phyloP scores from a whole-genome alignment of 2,797 vertebrate species.

The Sarcoramphus papa region DNA sequence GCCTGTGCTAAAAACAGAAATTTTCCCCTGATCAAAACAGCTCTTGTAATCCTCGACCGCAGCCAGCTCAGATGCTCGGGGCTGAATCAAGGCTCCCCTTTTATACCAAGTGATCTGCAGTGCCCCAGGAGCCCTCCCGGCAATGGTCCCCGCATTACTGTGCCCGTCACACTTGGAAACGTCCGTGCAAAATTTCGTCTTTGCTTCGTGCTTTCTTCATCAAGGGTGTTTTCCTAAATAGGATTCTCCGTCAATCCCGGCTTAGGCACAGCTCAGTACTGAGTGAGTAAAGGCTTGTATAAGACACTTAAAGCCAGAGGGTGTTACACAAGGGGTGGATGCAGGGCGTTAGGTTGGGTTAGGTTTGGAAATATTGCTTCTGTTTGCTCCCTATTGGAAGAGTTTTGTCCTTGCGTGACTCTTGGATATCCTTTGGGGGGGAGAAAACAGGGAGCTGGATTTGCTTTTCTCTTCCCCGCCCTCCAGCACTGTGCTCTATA shows the following conservation, averaged over 20 bases:
- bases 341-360: not conserved
- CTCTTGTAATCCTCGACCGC: not conserved
- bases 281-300: constrained; percentile 39
- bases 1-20: constrained; percentile 28
- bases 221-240: constrained; percentile 53
- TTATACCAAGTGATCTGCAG: not conserved
- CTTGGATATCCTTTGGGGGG: not conserved
- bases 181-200: not conserved
- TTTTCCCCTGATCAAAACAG: constrained; percentile 1
- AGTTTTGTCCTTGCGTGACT: not conserved
- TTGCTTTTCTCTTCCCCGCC: not conserved
- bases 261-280: constrained; percentile 51
- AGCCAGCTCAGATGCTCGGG: not conserved
- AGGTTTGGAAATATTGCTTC: not conserved
- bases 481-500: not conserved
- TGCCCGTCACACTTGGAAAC: not conserved
- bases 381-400: not conserved
- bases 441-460: not conserved
- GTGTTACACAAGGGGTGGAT: constrained; percentile 46
- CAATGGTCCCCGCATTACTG: accelerated
- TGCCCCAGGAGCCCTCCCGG: not conserved
- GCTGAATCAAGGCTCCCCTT: not conserved
- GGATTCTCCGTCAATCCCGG: constrained; percentile 53
- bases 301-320: constrained; percentile 45
- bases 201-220: not conserved